Percentiles rank a stretch among this genome's conserved stretches.
These are phyloP conservation scores for Ophion costatus DNA, from an alignment of 2,888 invertebrate genomes.

Conservation along the genomic window DNA sequence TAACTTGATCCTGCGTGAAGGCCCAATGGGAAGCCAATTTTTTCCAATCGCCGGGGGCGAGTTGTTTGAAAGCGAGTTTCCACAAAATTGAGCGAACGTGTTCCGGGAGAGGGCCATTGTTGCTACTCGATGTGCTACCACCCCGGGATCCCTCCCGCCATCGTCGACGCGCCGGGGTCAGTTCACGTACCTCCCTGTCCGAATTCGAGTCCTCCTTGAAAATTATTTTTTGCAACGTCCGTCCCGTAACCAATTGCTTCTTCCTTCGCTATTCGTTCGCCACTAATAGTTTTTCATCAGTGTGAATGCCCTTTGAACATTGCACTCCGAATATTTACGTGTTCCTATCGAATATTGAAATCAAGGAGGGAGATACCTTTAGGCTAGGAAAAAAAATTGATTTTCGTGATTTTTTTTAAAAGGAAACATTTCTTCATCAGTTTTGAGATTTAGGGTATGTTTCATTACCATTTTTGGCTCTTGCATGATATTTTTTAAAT, in stretches of 20 bases:
- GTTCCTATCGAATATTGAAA: too few relatives aligned
- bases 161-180: slow-evolving; percentile 76
- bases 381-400: too few relatives aligned
- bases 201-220: slow-evolving; percentile 75
- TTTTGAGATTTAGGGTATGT: too few relatives aligned
- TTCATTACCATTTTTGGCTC: too few relatives aligned
- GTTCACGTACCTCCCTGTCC: slow-evolving; percentile 76
- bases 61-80: slow-evolving; percentile 86
- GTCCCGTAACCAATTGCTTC: background rate
- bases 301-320: background rate
- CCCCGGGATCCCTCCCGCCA: slow-evolving; percentile 75
- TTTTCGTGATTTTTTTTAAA: too few relatives aligned
- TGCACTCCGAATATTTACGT: background rate
- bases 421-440: too few relatives aligned
- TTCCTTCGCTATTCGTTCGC: background rate
- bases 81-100: slow-evolving; percentile 84
- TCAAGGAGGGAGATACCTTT: too few relatives aligned
- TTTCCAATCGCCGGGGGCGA: slow-evolving; percentile 88
- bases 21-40: slow-evolving; percentile 88
- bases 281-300: background rate
- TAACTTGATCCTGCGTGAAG: slow-evolving; percentile 88
- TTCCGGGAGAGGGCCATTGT: slow-evolving; percentile 77
- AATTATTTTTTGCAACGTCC: slow-evolving; percentile 45
- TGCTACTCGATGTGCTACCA: slow-evolving; percentile 72
- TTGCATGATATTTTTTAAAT: too few relatives aligned